Evolutionary conservation across 1,140 invertebrate genomes (phyloP).

Genomic region (Philotrypesis tridentata): DNA sequence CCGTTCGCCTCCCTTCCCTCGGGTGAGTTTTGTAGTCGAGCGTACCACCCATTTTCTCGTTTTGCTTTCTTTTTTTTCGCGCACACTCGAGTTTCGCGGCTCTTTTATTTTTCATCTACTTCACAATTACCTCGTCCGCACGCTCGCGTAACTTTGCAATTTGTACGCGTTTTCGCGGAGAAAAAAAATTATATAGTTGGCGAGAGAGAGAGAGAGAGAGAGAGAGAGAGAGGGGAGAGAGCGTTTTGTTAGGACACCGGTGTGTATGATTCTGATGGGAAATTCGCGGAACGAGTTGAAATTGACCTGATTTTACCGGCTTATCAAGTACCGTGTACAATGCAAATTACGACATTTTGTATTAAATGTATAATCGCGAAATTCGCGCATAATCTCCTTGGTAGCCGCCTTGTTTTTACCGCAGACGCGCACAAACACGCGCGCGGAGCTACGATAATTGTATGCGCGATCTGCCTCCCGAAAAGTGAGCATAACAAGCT

Average conservation of each 20-base stretch:
- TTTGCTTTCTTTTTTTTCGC: conserved; percentile 36
- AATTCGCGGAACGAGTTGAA: not conserved
- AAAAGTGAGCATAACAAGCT: not conserved
- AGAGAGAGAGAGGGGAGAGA: too few species aligned
- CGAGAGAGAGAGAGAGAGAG: too few species aligned
- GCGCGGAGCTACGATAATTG: too few species aligned
- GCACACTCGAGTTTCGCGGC: too few species aligned
- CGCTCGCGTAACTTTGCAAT: not conserved
- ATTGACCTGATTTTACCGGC: not conserved
- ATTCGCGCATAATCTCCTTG: not conserved
- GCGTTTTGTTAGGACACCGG: not conserved
- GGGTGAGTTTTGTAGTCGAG: conserved; percentile 39
- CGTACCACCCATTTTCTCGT: conserved; percentile 25
- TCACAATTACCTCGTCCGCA: not conserved
- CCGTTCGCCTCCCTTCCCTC: conserved; percentile 43
- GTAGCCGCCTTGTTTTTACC: not conserved
- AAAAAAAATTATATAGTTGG: not conserved
- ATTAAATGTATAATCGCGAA: not conserved
- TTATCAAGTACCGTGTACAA: not conserved
- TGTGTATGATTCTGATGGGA: not conserved
- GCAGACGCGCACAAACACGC: too few species aligned
- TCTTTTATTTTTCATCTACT: conserved; percentile 12
- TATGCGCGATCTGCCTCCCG: too few species aligned
- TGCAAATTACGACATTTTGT: not conserved
- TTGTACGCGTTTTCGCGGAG: not conserved